Evolutionary conservation across 2,113 vertebrate genomes (phyloP).

Genomic region (Grallaria varia): DNA sequence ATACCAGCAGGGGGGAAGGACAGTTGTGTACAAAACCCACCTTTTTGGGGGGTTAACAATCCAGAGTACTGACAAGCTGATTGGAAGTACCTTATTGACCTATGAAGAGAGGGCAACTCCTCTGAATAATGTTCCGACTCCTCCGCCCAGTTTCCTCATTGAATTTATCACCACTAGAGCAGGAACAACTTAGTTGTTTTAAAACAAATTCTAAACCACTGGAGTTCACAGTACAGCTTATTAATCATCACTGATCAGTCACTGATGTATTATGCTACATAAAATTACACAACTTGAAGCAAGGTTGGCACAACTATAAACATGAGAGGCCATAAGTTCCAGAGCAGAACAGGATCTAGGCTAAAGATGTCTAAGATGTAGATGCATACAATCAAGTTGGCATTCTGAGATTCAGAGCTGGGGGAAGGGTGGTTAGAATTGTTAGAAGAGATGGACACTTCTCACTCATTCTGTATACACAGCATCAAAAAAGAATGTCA

Average conservation of each 20-base stretch:
- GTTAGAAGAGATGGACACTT: not conserved
- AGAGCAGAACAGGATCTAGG: not conserved
- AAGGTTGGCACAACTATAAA: not conserved
- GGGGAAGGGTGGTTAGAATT: too few relatives aligned
- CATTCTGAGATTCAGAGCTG: not conserved
- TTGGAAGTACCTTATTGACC: not conserved
- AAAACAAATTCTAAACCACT: not conserved
- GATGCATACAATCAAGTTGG: not conserved
- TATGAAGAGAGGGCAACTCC: not conserved
- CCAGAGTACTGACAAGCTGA: not conserved
- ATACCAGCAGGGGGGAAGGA: not conserved
- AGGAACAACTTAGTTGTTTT: not conserved
- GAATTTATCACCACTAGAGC: not conserved
- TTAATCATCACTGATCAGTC: not conserved
- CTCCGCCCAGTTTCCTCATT: not conserved
- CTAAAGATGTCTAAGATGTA: not conserved
- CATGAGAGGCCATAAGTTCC: rapidly evolving
- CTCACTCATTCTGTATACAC: not conserved
- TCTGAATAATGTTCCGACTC: not conserved
- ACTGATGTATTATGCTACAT: not conserved
- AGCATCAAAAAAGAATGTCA: not conserved
- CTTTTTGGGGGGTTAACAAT: not conserved
- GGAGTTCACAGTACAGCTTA: not conserved
- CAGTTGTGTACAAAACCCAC: not conserved
- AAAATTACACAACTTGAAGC: not conserved